phyloP scores from a whole-genome alignment of 2,888 invertebrate genomes.

The Ophioninae sp. region DNA sequence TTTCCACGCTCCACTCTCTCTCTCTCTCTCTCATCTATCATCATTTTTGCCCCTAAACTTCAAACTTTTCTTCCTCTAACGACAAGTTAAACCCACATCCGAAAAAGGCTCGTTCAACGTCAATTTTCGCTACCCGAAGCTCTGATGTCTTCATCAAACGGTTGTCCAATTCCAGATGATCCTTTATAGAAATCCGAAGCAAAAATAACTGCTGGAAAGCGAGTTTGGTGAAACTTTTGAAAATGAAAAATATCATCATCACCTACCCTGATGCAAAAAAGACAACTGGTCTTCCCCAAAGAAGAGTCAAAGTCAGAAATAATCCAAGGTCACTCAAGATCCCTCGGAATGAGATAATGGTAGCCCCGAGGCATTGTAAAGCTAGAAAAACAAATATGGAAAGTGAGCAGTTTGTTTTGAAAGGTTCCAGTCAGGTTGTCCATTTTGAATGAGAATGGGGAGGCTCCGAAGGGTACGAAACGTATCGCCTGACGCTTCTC shows the following conservation, averaged over 20 bases:
- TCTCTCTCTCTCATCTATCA: constrained; percentile 49
- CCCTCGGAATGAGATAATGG: background rate
- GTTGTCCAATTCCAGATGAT: background rate
- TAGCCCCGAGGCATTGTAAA: background rate
- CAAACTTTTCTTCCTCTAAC: constrained; percentile 11
- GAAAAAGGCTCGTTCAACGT: background rate
- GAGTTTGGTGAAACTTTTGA: background rate
- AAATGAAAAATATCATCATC: background rate
- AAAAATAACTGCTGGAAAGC: background rate
- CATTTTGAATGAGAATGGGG: background rate
- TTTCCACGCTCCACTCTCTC: constrained; percentile 13
- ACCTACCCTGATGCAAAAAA: too few relatives aligned
- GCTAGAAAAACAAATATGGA: background rate
- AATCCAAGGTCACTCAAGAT: too few relatives aligned
- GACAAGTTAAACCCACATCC: constrained; percentile 5
- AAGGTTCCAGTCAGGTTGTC: background rate
- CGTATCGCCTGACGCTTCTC: background rate
- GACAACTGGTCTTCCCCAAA: too few relatives aligned
- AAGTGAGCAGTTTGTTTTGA: background rate
- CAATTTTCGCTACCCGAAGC: background rate
- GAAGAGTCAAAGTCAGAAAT: too few relatives aligned
- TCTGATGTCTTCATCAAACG: background rate
- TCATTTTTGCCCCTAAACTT: constrained; percentile 13
- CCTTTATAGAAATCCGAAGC: background rate
- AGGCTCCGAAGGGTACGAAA: background rate